These are phyloP conservation scores for Luffia ferchaultella DNA, from an alignment of 2,888 invertebrate species.

Conservation along the genomic window DNA sequence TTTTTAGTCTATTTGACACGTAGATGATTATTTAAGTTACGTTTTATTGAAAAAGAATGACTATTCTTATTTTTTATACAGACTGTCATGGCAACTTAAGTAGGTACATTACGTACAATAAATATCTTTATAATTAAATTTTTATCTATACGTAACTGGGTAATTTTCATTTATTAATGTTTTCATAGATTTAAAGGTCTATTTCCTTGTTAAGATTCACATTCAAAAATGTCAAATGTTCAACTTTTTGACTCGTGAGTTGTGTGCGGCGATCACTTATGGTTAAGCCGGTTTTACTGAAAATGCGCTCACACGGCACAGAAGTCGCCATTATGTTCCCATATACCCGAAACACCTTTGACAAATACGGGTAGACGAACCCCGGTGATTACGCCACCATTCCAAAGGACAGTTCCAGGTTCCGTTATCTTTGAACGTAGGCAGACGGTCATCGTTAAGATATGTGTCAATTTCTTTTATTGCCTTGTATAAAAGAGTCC, in stretches of 20 bases:
- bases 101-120: too few relatives aligned
- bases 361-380: slow-evolving; percentile 9
- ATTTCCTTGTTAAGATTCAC: not conserved
- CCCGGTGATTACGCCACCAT: slow-evolving; percentile 11
- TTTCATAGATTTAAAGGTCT: too few relatives aligned
- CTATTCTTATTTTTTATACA: too few relatives aligned
- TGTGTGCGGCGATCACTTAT: not conserved
- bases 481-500: slow-evolving; percentile 14
- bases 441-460: slow-evolving; percentile 8
- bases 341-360: slow-evolving; percentile 5
- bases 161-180: too few relatives aligned
- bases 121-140: too few relatives aligned
- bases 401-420: slow-evolving; percentile 10
- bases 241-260: not conserved
- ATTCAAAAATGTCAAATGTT: not conserved
- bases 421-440: slow-evolving; percentile 7
- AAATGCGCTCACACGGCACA: slow-evolving; percentile 11
- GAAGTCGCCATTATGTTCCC: slow-evolving; percentile 15
- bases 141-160: too few relatives aligned
- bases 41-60: too few relatives aligned
- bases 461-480: slow-evolving; percentile 7
- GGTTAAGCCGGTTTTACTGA: slow-evolving; percentile 1
- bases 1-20: too few relatives aligned
- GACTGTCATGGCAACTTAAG: too few relatives aligned
- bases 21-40: too few relatives aligned